phyloP scores from a whole-genome alignment of 2,888 invertebrate genomes.

The Cheilosia variabilis region DNA sequence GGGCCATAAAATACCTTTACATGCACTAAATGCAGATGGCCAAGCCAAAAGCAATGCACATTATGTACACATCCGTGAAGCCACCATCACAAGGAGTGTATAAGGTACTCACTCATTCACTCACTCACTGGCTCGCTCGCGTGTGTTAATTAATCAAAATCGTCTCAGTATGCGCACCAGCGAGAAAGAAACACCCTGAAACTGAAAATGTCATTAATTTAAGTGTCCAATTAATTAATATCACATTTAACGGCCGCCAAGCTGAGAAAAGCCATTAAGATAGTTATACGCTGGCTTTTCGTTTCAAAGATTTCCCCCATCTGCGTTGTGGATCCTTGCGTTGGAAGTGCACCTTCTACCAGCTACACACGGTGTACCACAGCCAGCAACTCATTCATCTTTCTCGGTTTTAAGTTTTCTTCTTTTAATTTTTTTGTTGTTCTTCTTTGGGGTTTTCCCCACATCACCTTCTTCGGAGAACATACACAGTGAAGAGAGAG shows the following conservation, averaged over 20 bases:
- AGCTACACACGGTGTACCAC: constrained; percentile 11
- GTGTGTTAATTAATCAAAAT: constrained; percentile 83
- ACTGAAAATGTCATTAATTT: constrained; percentile 83
- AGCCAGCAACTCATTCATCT: constrained; percentile 69
- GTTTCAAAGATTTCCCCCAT: constrained; percentile 71
- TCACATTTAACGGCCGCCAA: constrained; percentile 84
- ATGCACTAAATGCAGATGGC: constrained; percentile 37
- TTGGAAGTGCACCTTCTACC: constrained; percentile 4
- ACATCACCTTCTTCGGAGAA: constrained; percentile 19
- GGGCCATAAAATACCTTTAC: constrained; percentile 60
- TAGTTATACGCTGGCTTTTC: constrained; percentile 71
- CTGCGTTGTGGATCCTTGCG: constrained; percentile 8
- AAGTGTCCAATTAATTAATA: constrained; percentile 84
- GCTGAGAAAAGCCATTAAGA: constrained; percentile 84
- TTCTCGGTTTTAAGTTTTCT: constrained; percentile 74
- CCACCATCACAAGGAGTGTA: constrained; percentile 1
- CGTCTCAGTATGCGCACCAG: constrained; percentile 78
- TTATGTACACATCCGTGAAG: constrained; percentile 5
- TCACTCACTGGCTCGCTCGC: constrained; percentile 58
- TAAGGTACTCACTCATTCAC: constrained; percentile 30
- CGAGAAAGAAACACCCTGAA: constrained; percentile 67
- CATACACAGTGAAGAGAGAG: constrained; percentile 17
- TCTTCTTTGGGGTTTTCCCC: constrained; percentile 44
- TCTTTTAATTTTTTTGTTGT: constrained; percentile 38
- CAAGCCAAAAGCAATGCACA: background rate